Base-by-base conservation (phyloP, 2,888 invertebrate genomes). In the Zeuzera pyrina region DNA sequence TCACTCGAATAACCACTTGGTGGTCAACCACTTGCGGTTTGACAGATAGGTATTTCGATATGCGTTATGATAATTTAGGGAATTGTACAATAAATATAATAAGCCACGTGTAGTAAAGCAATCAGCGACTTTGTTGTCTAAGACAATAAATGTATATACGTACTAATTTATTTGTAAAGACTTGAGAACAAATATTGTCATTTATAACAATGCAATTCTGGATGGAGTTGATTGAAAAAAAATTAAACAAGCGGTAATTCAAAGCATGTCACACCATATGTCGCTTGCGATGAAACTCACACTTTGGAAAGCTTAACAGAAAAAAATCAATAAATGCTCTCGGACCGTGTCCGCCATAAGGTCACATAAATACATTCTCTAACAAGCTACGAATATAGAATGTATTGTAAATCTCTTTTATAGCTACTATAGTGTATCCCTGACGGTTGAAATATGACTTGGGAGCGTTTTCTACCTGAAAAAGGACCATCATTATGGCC, bases 401-500 rank as follows among this genome's bases (percentile, higher is more conserved):
- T 60, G 63, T 66, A 77, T 79, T 77, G 71, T 81, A 79, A 83
- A 78, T 76, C 73, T 72, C 63, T 66, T 78, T 79, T 76, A 79
- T 74, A 63, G 72, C 71, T 69, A 63, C 74, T 57, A 69, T 56
- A 55, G 57, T 56, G 58, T 63, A 67, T 65, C 69, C 69, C 52
- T 73, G 79, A 68, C 78, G 67, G 71, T 72, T 81, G 71, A 79
- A 77, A 79, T 81, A 83, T 76, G 67, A 72, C 73, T 78, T 71
- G 60, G 70, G 71, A 68, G 67, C 66, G 55, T 69, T 69, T 53
- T 72, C 76, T 83, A 83, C 83, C 83, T 83, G 81, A 63, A 69
- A 70, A 69, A 67, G 79, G 78, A 64, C 71, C 69, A 60, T 79
- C 74, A 77, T 79, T 77, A 81, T 70, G 59, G 57, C 49, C 53